Base-by-base conservation (phyloP, 2,113 vertebrate genomes). In the Sebastes fasciatus region DNA sequence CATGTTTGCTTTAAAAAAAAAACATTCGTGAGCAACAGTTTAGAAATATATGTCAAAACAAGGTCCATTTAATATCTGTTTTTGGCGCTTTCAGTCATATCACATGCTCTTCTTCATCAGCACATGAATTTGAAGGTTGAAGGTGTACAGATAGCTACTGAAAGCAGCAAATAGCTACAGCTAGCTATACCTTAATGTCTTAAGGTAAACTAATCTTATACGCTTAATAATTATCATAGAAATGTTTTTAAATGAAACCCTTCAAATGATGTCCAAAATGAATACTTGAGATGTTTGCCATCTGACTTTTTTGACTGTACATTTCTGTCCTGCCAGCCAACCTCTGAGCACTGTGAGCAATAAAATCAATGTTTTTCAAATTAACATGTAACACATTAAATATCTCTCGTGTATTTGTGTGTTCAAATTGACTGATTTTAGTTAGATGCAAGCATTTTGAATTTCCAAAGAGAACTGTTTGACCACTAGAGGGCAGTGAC, bases 291-390 rank as follows among this genome's bases (percentile, higher is more conserved):
- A 42, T 54, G 67, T 54, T 70, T 70, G 67, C 51, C 49, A 26
- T 70, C 64, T 78, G 83, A 87, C 52, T 51, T 80, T 26, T 52
- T 71, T 61, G 80, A 80, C 89, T 84, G 77, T 91, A 67, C n/a
- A 73, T 65, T 70, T 84, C 42, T 86, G 75, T 86, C 86, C 69
- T 87, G 75, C 70, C 62, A 82, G 70, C 79, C 79, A 89, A 80
- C 67, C 66, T 86, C 76, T 91, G 84, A 91, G 86, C 88, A 92
- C 90, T 92, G 91, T 93, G 87, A 93, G 77, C 62, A 74, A 82
- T 72, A 46, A 69, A 91, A 83, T 82, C 84, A 84, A 88, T 76
- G 67, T 84, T 89, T 80, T 91, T 73, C 46, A 76, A 34, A 52
- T 74, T 6, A 74, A 52, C 46, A 54, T 40, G 11, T 12, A 5